phyloP scores from a whole-genome alignment of 2,888 invertebrate species.

The Pandemis corylana region DNA sequence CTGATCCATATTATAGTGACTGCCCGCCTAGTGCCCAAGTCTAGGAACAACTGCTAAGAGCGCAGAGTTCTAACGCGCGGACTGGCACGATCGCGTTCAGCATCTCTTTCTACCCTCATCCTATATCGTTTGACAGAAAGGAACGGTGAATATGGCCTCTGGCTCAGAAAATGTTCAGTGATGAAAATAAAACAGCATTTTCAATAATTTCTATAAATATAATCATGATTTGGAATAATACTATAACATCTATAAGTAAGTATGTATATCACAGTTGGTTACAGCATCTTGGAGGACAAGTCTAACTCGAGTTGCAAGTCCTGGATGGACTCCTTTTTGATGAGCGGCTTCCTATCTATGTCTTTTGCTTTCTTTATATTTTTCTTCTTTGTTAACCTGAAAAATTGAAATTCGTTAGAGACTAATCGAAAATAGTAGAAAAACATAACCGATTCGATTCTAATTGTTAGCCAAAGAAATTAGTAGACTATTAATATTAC shows the following conservation, averaged over 20 bases:
- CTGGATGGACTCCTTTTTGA: constrained; percentile 83
- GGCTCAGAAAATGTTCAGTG: not conserved
- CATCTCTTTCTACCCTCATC: too few relatives aligned
- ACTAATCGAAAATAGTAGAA: too few relatives aligned
- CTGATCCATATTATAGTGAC: too few relatives aligned
- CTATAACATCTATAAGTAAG: constrained; percentile 60
- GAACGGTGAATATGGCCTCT: too few relatives aligned
- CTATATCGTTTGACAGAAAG: too few relatives aligned
- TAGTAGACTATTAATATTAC: too few relatives aligned
- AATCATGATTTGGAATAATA: constrained; percentile 61
- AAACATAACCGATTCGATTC: not conserved
- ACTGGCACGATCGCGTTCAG: too few relatives aligned
- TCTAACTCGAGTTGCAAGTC: constrained; percentile 78
- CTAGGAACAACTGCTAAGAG: too few relatives aligned
- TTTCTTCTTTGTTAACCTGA: constrained; percentile 84
- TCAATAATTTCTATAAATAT: constrained; percentile 64
- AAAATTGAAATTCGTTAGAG: constrained; percentile 31
- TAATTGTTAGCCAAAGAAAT: too few relatives aligned
- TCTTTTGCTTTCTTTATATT: constrained; percentile 86
- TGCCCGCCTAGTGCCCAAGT: too few relatives aligned
- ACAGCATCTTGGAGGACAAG: constrained; percentile 79
- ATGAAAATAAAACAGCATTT: not conserved
- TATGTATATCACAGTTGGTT: constrained; percentile 75
- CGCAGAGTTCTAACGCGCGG: too few relatives aligned
- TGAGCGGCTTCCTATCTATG: constrained; percentile 82